Evolutionary conservation across 2,888 invertebrate genomes (phyloP), one percentile per base, ranked within the genome.

Genomic region (Watsonalla binaria): DNA sequence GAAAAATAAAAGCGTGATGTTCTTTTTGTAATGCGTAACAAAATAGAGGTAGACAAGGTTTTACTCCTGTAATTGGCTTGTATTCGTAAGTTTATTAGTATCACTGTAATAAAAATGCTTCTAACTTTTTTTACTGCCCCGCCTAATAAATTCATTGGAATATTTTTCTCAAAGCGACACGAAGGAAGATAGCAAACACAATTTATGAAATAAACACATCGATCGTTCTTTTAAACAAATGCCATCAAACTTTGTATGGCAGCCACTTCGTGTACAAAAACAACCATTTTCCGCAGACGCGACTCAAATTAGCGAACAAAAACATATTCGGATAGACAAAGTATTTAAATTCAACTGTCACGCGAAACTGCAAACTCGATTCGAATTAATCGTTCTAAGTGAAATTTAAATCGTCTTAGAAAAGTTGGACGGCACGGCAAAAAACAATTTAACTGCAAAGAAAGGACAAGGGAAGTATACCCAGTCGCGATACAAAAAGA

Each of bases 401-500:
- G 73, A 68, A 75, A 76, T 82, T 80, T 73, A 76, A 81, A 78
- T 76, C 70, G 76, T 76, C 75, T 80, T 73, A 72, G 72, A 71
- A 75, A 74, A 78, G 67, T 77, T 78, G 63, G 64, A 62, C 61
- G 70, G 66, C 72, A 70, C 68, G 68, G 71, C 70, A 74, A 75
- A 74, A 78, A 76, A 73, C 72, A 74, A 75, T 76, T 76, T 70
- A 69, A 67, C 66, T 69, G 54, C 48, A 59, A 60, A 61, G 66
- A 76, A 82, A 72, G 62, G 69, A 69, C 72, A 68, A 72, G 63
- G 69, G 69, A 73, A 68, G 72, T 70, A 76, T 78, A 77, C 68
- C 70, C 69, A 74, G 63, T 76, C 66, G 66, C 77, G 78, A 86
- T 82, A 82, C 85, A 86, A 86, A 85, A 85, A 85, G 81, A 78